Evolutionary conservation across 2,797 vertebrate genomes (phyloP).

Genomic region (Balearica regulorum): DNA sequence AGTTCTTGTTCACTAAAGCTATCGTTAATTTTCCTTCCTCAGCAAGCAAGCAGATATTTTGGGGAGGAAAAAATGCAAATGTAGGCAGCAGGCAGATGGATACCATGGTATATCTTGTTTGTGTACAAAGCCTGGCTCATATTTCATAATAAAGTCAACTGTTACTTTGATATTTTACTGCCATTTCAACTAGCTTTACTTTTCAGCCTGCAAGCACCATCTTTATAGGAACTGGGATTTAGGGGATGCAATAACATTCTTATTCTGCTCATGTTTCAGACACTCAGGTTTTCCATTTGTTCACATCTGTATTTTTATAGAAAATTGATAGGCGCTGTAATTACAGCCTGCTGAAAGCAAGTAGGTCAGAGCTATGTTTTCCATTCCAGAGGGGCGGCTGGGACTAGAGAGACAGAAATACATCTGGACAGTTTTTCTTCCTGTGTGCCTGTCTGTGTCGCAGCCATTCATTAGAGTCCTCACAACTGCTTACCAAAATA

Average conservation of each 20-base stretch:
- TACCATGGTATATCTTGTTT: not conserved
- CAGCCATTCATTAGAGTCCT: not conserved
- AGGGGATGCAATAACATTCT: not conserved
- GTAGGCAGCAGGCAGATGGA: not conserved
- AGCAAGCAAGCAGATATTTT: not conserved
- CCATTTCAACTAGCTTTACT: not conserved
- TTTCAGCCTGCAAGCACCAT: not conserved
- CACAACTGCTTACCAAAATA: not conserved
- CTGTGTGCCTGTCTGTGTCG: not conserved
- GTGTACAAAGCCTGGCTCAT: not conserved
- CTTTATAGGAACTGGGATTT: not conserved
- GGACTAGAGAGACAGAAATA: not conserved
- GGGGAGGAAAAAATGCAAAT: not conserved
- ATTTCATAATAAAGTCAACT: not conserved
- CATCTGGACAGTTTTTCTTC: not conserved
- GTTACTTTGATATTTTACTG: not conserved
- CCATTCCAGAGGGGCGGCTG: not conserved
- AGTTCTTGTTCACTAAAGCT: not conserved
- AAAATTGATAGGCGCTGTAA: conserved; percentile 45
- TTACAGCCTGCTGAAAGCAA: conserved; percentile 45
- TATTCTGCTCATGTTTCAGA: conserved; percentile 13
- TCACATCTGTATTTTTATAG: conserved; percentile 23
- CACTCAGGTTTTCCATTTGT: conserved; percentile 14
- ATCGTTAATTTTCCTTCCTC: not conserved
- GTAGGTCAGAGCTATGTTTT: conserved; percentile 9